Conservation (phyloP, 1,140 invertebrate species). For the Eulimnadia texana region DNA sequence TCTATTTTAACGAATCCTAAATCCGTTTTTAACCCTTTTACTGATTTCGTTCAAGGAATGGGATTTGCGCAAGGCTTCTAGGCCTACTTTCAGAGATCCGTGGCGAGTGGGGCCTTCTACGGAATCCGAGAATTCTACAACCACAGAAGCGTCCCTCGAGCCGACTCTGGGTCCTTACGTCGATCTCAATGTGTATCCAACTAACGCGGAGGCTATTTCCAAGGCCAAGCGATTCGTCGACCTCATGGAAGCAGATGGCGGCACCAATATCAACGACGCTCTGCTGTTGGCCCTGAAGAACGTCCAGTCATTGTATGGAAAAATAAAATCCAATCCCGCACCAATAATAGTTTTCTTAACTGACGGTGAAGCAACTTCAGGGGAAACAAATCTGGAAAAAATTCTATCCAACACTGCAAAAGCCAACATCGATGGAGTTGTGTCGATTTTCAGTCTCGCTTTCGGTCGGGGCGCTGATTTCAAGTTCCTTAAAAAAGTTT, state of each 20-base stretch:
- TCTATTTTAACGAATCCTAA: too few species aligned
- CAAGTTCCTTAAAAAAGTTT: slow-evolving; percentile 44
- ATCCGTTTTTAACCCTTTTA: neutral
- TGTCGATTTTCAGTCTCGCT: slow-evolving; percentile 46
- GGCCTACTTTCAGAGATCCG: neutral
- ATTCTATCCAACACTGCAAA: slow-evolving; percentile 34
- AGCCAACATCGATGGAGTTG: slow-evolving; percentile 20
- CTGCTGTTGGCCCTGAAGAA: slow-evolving; percentile 40
- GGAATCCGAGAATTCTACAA: neutral
- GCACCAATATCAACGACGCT: slow-evolving; percentile 45
- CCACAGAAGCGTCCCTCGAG: neutral
- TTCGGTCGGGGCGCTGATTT: slow-evolving; percentile 55
- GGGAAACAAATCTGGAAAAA: slow-evolving; percentile 34
- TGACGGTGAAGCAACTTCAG: slow-evolving; percentile 52
- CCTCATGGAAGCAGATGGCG: slow-evolving; percentile 32
- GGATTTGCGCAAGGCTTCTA: slow-evolving; percentile 6
- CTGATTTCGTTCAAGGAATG: neutral
- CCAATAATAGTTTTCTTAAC: slow-evolving; percentile 58
- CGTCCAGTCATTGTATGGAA: neutral
- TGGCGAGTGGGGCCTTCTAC: too few species aligned
- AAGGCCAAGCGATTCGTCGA: slow-evolving; percentile 40
- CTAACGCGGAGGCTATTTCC: slow-evolving; percentile 35
- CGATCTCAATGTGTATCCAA: slow-evolving; percentile 24
- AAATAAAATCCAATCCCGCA: slow-evolving; percentile 11
- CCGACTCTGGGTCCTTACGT: neutral